Evolutionary conservation across 2,888 invertebrate genomes (phyloP).

Genomic region (Asteroscopus sphinx): DNA sequence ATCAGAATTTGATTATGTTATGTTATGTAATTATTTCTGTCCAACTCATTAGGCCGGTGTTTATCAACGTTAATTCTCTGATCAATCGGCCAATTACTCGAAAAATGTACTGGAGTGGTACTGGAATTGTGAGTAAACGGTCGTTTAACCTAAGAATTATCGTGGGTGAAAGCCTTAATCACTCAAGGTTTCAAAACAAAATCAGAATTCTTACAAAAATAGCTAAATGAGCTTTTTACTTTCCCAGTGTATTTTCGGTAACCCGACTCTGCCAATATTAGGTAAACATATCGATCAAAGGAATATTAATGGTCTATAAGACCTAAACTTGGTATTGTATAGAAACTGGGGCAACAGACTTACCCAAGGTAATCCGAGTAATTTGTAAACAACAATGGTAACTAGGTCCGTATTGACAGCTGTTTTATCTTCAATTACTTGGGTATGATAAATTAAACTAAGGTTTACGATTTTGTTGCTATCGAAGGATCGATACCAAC

Average conservation of each 20-base stretch:
- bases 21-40: no score
- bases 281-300: conserved; percentile 9
- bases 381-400: conserved; percentile 8
- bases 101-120: no score
- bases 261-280: neutral
- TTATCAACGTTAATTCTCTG: no score
- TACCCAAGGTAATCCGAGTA: conserved; percentile 6
- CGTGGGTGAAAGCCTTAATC: no score
- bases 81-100: no score
- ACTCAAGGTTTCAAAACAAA: no score
- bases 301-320: conserved; percentile 14
- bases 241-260: neutral
- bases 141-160: no score
- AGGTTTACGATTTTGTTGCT: neutral
- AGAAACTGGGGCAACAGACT: conserved; percentile 9
- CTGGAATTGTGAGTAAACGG: no score
- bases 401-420: neutral
- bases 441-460: neutral
- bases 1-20: no score
- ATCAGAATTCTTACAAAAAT: no score
- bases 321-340: conserved; percentile 2
- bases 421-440: neutral
- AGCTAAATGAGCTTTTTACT: neutral
- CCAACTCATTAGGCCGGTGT: no score
- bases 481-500: neutral